Conservation (phyloP, 2,113 vertebrate genomes). For the Microcebus griseorufus region DNA sequence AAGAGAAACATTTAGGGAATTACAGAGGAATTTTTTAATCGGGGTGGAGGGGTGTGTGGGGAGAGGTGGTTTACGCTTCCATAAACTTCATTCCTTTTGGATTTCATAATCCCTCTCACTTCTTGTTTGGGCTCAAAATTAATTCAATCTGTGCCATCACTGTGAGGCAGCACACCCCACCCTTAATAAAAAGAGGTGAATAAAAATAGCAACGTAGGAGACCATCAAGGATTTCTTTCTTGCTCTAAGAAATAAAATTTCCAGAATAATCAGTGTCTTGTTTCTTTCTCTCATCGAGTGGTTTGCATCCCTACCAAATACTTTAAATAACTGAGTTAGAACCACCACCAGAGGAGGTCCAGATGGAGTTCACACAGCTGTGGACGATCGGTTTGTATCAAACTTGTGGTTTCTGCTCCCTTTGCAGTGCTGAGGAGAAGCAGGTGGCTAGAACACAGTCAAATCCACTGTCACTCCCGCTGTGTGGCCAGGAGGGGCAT, state of each 20-base stretch:
- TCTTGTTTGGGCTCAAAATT: not conserved
- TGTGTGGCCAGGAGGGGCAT: not conserved
- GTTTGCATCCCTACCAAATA: not conserved
- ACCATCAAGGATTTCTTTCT: not conserved
- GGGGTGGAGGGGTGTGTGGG: too few species aligned
- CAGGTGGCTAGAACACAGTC: not conserved
- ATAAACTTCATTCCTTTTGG: not conserved
- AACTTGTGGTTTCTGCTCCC: not conserved
- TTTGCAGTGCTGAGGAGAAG: not conserved
- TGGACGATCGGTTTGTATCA: fast-evolving
- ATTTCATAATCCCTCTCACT: not conserved
- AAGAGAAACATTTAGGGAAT: not conserved
- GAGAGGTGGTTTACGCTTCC: not conserved
- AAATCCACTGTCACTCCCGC: fast-evolving
- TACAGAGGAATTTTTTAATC: not conserved
- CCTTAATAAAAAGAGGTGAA: not conserved
- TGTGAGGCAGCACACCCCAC: not conserved
- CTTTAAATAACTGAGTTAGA: not conserved
- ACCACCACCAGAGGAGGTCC: not conserved
- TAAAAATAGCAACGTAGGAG: not conserved
- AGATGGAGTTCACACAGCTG: not conserved
- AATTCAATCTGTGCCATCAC: not conserved
- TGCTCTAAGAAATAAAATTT: not conserved
- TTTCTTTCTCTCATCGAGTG: not conserved
- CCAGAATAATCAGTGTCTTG: not conserved